Base-by-base conservation (phyloP, 2,797 vertebrate genomes). In the Melanotaenia trifasciata region DNA sequence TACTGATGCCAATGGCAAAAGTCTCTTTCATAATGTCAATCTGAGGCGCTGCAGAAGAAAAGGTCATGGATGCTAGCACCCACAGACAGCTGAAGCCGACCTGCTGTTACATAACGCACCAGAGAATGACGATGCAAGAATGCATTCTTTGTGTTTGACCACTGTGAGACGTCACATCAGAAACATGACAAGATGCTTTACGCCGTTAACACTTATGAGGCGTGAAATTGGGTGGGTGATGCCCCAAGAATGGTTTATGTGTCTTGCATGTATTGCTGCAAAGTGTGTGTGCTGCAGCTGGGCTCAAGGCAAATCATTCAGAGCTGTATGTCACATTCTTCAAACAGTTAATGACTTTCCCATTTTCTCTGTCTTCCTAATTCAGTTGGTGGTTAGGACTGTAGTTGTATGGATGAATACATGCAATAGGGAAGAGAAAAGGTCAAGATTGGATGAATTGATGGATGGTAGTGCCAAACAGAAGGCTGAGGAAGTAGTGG, bases 111-210 rank as follows among this genome's bases (percentile, higher is more conserved):
- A 76, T 87, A 89, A 90, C 43, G 33, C 38, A 33, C 64, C 50
- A 16, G 75, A 74, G 76, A 79, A 76, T 81, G 67, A 69, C 70
- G n/a, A 20, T 4, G 71, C 64, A 68, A 92, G 88, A 93, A 93
- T 89, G 24, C 72, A 1, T 80, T 35, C 91, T 91, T 92, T 93
- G 92, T 93, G 71, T 53, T 38, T 13, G 68, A 2, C 66, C 4
- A 12, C 74, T 33, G 69, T 24, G 53, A 59, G 77, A 70, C 69
- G 84, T 89, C 86, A 82, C 35, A 12, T 58, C 61, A 6, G 28
- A 79, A 72, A 73, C 71, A 73, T 11, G 76, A 63, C 36, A 5
- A 59, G 67, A 78, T 63, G 58, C 78, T 67, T 72, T 50, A 28
- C 40, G 64, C 67, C 67, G 47, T 38, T 4, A 71, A 28, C 11